Base-by-base conservation (phyloP, 2,888 invertebrate species). In the Meiosimyza platycephala region DNA sequence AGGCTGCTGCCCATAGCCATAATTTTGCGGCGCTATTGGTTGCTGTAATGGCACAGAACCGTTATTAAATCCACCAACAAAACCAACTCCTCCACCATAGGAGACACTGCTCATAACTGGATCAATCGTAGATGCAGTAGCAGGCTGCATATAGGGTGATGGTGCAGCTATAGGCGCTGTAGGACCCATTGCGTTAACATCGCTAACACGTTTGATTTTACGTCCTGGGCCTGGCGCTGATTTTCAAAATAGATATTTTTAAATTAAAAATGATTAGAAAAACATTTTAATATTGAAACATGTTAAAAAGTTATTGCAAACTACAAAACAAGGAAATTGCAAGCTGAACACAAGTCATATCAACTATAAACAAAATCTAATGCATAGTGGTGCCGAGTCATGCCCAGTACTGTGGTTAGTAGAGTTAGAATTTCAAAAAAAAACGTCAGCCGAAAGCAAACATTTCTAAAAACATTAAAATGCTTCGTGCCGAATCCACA, bases 141-240 rank as follows among this genome's bases (percentile, higher is more conserved):
- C 64, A 5, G 83, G 79, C 9, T 80, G 79, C 84, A 84, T 80
- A 69, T 82, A 85, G 12, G 83, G 78, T 3, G 82, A 76, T 15
- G 78, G 74, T 65, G 74, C 78, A n/a, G 78, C 76, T 78, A 80
- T 85, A 76, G 89, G 88, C 18, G 83, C 13, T 13, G 90, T 89
- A 11, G 72, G 55, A 6, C 89, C 93, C 90, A 93, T 90, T 0
- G 92, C 91, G 72, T 90, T 90, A 11, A 92, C 90, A 88, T 93
- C 93, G 80, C 91, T 92, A 15, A 93, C 92, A 64, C 92, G 88
- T 85, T 93, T 92, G 3, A 80, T 63, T 60, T 85, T 83, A 13
- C 85, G 82, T 40, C 82, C 81, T 72, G 81, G 81, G 59, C 81
- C 83, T 79, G 81, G 80, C 69, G 82, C 86, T 85, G 77, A 76